phyloP scores from a whole-genome alignment of 2,888 invertebrate species.

The Abscondita cerata region DNA sequence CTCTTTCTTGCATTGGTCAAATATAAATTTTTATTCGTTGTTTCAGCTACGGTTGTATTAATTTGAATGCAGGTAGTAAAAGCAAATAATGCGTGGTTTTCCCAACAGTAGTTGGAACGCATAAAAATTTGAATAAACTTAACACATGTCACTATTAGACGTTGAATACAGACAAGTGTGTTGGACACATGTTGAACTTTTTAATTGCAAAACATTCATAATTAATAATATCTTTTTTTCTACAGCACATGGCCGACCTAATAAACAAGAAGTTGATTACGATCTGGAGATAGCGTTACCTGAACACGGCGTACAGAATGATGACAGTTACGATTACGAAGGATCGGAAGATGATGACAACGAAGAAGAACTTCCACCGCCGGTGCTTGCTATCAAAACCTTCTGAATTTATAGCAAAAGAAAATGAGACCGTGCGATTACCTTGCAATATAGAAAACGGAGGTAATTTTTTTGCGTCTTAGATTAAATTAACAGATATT shows the following conservation, averaged over 20 bases:
- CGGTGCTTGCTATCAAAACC: slow-evolving; percentile 34
- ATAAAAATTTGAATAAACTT: too few relatives aligned
- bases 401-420: slow-evolving; percentile 46
- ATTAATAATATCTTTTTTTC: slow-evolving; percentile 14
- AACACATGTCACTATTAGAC: too few relatives aligned
- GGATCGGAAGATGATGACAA: slow-evolving; percentile 47
- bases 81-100: too few relatives aligned
- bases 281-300: slow-evolving; percentile 15
- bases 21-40: too few relatives aligned
- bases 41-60: too few relatives aligned
- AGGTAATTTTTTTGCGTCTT: slow-evolving; percentile 39
- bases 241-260: slow-evolving; percentile 33
- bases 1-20: neutral
- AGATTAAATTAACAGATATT: neutral
- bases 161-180: too few relatives aligned
- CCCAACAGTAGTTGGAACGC: too few relatives aligned
- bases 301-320: slow-evolving; percentile 40
- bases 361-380: slow-evolving; percentile 31
- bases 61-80: too few relatives aligned
- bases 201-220: too few relatives aligned
- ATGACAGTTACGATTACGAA: slow-evolving; percentile 42
- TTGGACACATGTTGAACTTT: too few relatives aligned
- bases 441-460: slow-evolving; percentile 53
- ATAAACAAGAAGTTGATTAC: slow-evolving; percentile 24
- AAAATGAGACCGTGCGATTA: slow-evolving; percentile 50